Percentiles rank a stretch among this genome's conserved stretches.
phyloP scores from a whole-genome alignment of 23 tunicate species.

The Phallusia fumigata region DNA sequence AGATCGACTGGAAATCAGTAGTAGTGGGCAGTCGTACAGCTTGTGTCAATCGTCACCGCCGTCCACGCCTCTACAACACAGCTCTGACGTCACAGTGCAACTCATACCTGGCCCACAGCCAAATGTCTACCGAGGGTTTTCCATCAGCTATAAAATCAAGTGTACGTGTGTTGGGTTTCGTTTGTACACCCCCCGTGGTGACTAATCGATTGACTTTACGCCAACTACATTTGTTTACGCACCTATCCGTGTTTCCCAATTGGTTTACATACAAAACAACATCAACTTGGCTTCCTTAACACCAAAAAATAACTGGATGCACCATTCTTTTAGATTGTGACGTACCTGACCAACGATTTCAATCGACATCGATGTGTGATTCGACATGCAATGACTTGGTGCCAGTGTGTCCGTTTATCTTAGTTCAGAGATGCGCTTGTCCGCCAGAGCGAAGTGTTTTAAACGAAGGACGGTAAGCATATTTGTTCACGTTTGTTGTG shows the following conservation, averaged over 20 bases:
- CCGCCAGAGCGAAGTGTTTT: conserved; percentile 19
- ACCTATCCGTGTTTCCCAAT: too few relatives aligned
- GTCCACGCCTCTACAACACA: not conserved
- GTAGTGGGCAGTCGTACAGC: not conserved
- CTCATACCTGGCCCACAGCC: conserved; percentile 23
- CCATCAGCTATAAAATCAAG: not conserved
- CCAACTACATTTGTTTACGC: too few relatives aligned
- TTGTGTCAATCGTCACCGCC: not conserved
- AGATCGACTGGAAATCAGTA: not conserved
- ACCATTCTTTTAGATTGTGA: conserved; percentile 13
- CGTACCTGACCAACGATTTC: not conserved
- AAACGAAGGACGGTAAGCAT: conserved; percentile 22
- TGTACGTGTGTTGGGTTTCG: conserved; percentile 4
- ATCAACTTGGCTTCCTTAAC: too few relatives aligned
- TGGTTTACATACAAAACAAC: too few relatives aligned
- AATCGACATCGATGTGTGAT: conserved; percentile 13
- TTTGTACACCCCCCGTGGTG: too few relatives aligned
- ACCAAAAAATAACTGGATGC: too few relatives aligned
- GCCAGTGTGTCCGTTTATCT: conserved; percentile 3
- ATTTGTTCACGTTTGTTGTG: not conserved
- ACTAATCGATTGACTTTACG: too few relatives aligned
- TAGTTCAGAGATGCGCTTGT: conserved; percentile 31
- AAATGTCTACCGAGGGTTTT: conserved; percentile 30
- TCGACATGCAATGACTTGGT: conserved; percentile 13
- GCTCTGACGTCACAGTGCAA: conserved; percentile 16